Evolutionary conservation across 2,888 invertebrate species (phyloP), one percentile per base, ranked within the genome.

Genomic region (Zygothrica quintamaculata): DNA sequence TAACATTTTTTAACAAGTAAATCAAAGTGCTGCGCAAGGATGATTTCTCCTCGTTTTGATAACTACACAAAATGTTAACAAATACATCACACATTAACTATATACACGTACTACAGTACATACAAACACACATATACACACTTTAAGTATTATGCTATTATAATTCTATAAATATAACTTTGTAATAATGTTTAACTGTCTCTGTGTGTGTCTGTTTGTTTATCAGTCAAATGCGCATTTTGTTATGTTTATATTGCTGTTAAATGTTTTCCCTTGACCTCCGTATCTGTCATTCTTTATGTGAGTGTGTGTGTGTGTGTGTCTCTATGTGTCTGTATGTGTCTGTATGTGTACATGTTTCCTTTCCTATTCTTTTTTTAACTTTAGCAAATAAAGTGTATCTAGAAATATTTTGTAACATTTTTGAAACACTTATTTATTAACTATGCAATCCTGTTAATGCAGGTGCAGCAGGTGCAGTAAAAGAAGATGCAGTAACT

Each of bases 101-200:
- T 55, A 53, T 18, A 13, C 34, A 34, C 22, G 36, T 16, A 43
- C 48, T n/a, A n/a, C 57, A 72, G 51, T 44, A 64, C n/a, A 53
- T 44, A 52, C 50, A 66, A 50, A 68, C 74, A 48, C 25, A 8
- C 59, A 26, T 44, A 66, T 39, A 60, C 46, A 65, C 53, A 68
- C 47, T 51, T 31, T 67, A 81, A 85, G 82, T 85, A 82, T 87
- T 82, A 85, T 37, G 61, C 73, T 70, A 84, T 66, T n/a, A 62
- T 59, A 67, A 73, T 47, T 64, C 57, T 84, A 77, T 64, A 62
- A 73, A 70, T 71, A 70, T 82, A 78, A 52, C 52, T 72, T 51
- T 58, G 29, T 46, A 42, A 51, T 34, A 51, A 52, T n/a, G n/a
- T n/a, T n/a, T n/a, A n/a, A n/a, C n/a, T 61, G 18, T 53, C 48